These are phyloP conservation scores for Candidula unifasciata DNA, from an alignment of 2,888 invertebrate genomes.

Conservation along the genomic window DNA sequence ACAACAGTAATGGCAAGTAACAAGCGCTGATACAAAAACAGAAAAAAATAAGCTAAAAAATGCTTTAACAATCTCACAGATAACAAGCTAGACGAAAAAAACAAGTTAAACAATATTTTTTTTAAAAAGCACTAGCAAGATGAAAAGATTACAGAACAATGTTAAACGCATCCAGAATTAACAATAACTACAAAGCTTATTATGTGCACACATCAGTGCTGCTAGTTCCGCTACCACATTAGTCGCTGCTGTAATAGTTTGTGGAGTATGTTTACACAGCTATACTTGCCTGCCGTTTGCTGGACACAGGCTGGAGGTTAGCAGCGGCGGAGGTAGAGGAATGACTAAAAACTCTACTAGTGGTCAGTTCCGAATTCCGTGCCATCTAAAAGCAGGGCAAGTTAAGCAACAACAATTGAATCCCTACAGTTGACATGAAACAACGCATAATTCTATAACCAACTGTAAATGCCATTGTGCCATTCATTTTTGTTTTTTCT, in stretches of 20 bases:
- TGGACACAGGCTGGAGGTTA: slow-evolving; percentile 53
- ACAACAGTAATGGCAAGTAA: no score
- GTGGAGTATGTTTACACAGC: neutral
- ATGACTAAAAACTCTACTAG: slow-evolving; percentile 58
- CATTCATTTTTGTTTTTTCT: no score
- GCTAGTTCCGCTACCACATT: neutral
- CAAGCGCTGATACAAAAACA: no score
- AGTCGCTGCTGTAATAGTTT: neutral
- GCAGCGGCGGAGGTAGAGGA: slow-evolving; percentile 59
- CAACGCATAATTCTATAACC: no score
- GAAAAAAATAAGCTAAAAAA: no score
- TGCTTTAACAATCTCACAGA: no score
- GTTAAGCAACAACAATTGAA: slow-evolving; percentile 16
- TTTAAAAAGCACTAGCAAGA: neutral
- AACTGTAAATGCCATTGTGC: no score
- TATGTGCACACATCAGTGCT: neutral
- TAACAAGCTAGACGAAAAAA: neutral
- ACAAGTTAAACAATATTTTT: neutral
- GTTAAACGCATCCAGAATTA: slow-evolving; percentile 28
- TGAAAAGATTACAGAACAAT: neutral
- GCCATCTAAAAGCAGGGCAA: slow-evolving; percentile 69
- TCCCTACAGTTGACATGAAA: no score
- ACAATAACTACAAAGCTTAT: slow-evolving; percentile 15
- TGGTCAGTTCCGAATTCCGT: slow-evolving; percentile 69
- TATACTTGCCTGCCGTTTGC: slow-evolving; percentile 69